These are phyloP conservation scores for Drosophila pseudotalamancana DNA, from an alignment of 2,888 invertebrate species.

Conservation along the genomic window DNA sequence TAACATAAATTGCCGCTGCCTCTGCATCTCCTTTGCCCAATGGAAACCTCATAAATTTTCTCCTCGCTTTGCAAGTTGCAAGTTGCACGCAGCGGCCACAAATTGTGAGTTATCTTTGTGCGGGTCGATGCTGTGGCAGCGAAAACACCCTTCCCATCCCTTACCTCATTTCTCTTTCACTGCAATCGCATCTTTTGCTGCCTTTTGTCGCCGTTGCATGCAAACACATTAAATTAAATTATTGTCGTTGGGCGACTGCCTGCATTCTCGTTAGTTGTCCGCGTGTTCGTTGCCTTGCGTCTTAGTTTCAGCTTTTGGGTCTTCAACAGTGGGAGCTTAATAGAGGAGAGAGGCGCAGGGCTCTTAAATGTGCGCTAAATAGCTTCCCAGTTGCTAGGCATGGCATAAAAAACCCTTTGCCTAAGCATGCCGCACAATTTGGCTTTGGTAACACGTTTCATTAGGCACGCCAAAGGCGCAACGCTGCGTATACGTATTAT, in stretches of 20 bases:
- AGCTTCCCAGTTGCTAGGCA: constrained; percentile 43
- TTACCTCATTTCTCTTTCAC: neutral
- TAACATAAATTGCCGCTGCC: constrained; percentile 64
- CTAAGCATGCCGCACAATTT: constrained; percentile 59
- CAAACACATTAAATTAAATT: constrained; percentile 80
- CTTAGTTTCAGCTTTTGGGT: constrained; percentile 62
- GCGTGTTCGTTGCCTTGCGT: constrained; percentile 36
- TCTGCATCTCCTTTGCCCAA: neutral
- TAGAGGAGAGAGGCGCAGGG: neutral
- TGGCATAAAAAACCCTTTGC: constrained; percentile 38
- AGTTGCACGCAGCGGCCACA: constrained; percentile 67
- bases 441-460: constrained; percentile 65
- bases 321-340: neutral
- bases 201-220: constrained; percentile 65
- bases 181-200: constrained; percentile 16
- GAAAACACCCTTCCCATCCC: neutral
- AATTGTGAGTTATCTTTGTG: constrained; percentile 73
- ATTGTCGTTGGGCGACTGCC: constrained; percentile 64
- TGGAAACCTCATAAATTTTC: constrained; percentile 74
- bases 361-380: constrained; percentile 58
- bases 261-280: constrained; percentile 30
- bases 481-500: constrained; percentile 46
- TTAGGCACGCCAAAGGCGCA: constrained; percentile 54
- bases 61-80: constrained; percentile 28
- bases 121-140: constrained; percentile 38